Conservation (phyloP, 2,888 invertebrate species). For the Linnaemya vulpina region DNA sequence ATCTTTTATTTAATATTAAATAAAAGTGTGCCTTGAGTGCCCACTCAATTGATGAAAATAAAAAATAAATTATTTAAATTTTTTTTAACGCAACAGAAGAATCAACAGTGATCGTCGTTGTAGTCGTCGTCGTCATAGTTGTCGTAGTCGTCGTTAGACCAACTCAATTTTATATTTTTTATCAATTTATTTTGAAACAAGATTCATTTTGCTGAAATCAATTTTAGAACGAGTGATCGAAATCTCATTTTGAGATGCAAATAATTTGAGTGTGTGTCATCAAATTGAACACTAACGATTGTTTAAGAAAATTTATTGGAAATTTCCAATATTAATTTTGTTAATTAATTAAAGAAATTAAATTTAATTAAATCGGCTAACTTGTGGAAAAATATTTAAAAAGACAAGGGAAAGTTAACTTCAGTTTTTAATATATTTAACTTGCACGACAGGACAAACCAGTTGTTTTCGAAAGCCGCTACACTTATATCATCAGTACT, state of each 20-base stretch:
- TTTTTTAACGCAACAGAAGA: conserved; percentile 22
- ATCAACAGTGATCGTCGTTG: not conserved
- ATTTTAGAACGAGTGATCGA: conserved; percentile 45
- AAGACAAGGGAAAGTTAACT: no score
- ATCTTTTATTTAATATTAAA: conserved; percentile 39
- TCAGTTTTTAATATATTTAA: no score
- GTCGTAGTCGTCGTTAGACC: not conserved
- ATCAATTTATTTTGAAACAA: not conserved
- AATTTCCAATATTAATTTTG: no score
- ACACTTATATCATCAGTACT: no score
- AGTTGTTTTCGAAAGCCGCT: no score
- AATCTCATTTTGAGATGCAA: conserved; percentile 44
- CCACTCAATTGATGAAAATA: conserved; percentile 61
- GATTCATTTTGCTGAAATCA: conserved; percentile 22
- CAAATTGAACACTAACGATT: not conserved
- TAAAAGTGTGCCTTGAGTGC: conserved; percentile 71
- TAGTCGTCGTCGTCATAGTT: not conserved
- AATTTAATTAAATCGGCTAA: no score
- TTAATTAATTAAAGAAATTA: no score
- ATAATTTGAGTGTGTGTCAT: conserved; percentile 18
- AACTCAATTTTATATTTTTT: conserved; percentile 5
- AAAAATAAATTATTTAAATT: conserved; percentile 46
- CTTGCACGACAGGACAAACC: no score
- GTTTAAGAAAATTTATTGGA: no score
- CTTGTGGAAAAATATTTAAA: no score